Evolutionary conservation across 2,888 invertebrate species (phyloP).

Genomic region (Thereva nobilitata): DNA sequence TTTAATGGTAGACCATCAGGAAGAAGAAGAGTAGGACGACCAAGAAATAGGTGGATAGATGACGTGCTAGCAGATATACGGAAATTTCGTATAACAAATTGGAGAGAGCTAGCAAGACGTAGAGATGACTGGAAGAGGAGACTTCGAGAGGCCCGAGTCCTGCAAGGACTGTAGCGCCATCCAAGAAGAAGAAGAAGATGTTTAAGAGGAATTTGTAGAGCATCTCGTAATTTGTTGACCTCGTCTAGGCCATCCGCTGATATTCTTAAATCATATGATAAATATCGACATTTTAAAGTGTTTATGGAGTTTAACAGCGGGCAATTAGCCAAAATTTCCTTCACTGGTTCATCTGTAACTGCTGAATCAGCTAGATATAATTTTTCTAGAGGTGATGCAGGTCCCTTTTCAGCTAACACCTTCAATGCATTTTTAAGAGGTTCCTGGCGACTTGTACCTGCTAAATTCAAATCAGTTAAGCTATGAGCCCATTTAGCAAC

Average conservation of each 20-base stretch:
- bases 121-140: too few species aligned
- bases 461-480: constrained; percentile 80
- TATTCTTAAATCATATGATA: constrained; percentile 84
- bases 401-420: constrained; percentile 73
- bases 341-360: constrained; percentile 79
- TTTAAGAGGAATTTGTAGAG: constrained; percentile 60
- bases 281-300: constrained; percentile 82
- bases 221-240: constrained; percentile 66
- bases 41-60: too few species aligned
- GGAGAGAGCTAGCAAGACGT: too few species aligned
- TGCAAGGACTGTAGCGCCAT: too few species aligned
- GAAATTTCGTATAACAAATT: too few species aligned
- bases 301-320: constrained; percentile 76
- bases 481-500: constrained; percentile 88
- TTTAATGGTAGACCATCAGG: too few species aligned
- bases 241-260: constrained; percentile 70
- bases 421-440: constrained; percentile 76
- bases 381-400: constrained; percentile 72
- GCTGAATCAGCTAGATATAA: constrained; percentile 83
- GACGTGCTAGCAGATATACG: too few species aligned
- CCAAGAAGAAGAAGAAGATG: too few species aligned
- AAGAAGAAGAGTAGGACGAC: too few species aligned
- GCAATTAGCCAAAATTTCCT: constrained; percentile 74
- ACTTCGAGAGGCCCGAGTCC: too few species aligned
- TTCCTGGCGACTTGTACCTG: constrained; percentile 79